phyloP scores from a whole-genome alignment of 2,888 invertebrate species.

The Lapara coniferarum region DNA sequence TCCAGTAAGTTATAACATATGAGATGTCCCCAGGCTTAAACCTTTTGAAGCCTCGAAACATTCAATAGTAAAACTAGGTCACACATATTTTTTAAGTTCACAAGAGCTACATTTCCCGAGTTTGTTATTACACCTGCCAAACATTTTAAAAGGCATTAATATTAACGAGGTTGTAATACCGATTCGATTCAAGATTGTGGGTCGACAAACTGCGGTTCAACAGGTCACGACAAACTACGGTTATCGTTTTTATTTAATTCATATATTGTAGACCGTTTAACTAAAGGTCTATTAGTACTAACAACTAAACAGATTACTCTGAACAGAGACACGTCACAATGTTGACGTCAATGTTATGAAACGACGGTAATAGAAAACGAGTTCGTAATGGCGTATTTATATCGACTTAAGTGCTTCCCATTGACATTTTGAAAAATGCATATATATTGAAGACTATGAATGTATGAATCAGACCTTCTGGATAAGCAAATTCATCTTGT shows the following conservation, averaged over 20 bases:
- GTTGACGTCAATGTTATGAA: conserved; percentile 13
- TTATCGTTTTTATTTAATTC: conserved; percentile 31
- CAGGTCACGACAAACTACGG: conserved; percentile 41
- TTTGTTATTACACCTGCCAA: conserved; percentile 1
- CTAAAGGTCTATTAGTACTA: not conserved
- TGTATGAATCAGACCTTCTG: no score
- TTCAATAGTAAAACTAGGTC: not conserved
- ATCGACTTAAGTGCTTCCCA: not conserved
- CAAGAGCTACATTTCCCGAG: not conserved
- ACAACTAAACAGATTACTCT: not conserved
- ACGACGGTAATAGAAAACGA: not conserved
- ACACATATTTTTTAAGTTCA: not conserved
- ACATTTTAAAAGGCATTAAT: conserved; percentile 25
- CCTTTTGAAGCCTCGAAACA: not conserved
- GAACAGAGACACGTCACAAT: not conserved
- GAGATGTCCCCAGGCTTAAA: no score
- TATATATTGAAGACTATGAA: no score
- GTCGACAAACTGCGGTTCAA: conserved; percentile 48
- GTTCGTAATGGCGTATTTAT: not conserved
- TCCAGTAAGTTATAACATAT: no score
- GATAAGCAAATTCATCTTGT: no score
- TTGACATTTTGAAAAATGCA: not conserved
- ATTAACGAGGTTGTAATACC: conserved; percentile 28
- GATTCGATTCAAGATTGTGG: conserved; percentile 41
- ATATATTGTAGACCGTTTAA: not conserved